phyloP scores from a whole-genome alignment of 2,113 vertebrate species.

The Catharus fuscescens region DNA sequence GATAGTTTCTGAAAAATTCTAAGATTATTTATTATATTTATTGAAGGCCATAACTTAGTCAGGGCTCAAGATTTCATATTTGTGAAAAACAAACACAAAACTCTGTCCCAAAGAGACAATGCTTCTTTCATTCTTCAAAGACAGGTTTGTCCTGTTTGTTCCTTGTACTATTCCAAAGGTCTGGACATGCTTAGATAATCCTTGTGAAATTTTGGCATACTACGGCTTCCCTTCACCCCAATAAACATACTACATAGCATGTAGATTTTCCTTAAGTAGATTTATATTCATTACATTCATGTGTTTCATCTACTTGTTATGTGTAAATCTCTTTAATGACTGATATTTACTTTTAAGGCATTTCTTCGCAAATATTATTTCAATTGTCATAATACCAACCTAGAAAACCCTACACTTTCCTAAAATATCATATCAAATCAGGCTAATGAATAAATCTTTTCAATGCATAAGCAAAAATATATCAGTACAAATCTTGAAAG shows the following conservation, averaged over 20 bases:
- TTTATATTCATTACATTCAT: not conserved
- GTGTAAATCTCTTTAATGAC: not conserved
- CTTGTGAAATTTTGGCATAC: not conserved
- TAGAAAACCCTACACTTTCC: not conserved
- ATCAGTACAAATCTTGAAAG: not conserved
- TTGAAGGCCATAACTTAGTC: not conserved
- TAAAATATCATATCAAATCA: not conserved
- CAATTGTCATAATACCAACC: not conserved
- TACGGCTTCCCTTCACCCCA: not conserved
- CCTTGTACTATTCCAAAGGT: not conserved
- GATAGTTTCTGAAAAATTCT: not conserved
- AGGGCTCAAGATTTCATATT: not conserved
- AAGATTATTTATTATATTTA: not conserved
- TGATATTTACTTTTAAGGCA: not conserved
- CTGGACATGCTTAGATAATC: not conserved
- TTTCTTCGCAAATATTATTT: not conserved
- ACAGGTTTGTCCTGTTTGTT: not conserved
- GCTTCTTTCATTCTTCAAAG: not conserved
- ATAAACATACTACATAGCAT: not conserved
- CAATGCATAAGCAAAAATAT: not conserved
- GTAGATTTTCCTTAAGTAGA: not conserved
- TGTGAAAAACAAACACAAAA: not conserved
- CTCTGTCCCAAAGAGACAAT: not conserved
- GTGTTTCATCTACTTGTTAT: not conserved
- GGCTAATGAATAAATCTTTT: not conserved